Conservation (phyloP, 2,888 invertebrate genomes). For the Cyrtodaria siliqua region DNA sequence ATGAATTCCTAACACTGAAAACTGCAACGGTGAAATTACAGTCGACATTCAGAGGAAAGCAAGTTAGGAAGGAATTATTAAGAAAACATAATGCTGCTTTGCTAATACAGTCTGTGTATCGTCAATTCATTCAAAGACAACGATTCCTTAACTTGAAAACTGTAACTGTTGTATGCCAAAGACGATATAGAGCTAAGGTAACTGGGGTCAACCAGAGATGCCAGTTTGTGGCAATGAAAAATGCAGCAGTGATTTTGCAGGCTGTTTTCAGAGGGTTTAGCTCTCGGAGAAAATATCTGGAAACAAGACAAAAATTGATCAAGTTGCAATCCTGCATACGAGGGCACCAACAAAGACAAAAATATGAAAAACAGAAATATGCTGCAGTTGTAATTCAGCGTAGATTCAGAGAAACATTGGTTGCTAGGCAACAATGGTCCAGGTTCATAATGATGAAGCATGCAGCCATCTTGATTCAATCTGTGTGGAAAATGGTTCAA, state of each 20-base stretch:
- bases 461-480: no score
- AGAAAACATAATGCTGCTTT: not conserved
- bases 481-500: no score
- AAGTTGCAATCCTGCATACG: conserved; percentile 59
- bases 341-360: conserved; percentile 25
- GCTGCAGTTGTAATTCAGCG: conserved; percentile 59
- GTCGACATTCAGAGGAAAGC: not conserved
- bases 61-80: not conserved
- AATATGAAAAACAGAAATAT: conserved; percentile 5
- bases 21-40: not conserved
- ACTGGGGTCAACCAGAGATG: conserved; percentile 13
- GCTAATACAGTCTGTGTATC: not conserved
- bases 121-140: conserved; percentile 5
- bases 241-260: conserved; percentile 61
- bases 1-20: not conserved
- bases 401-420: not conserved
- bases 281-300: conserved; percentile 30
- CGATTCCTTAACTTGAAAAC: no score
- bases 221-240: conserved; percentile 23
- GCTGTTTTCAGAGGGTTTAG: conserved; percentile 59
- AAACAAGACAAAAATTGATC: conserved; percentile 43
- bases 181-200: conserved; percentile 23
- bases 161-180: not conserved
- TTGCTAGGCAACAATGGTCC: conserved; percentile 10
- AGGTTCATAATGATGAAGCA: not conserved